Evolutionary conservation across 2,113 vertebrate genomes (phyloP).

Genomic region (Motacilla tschutschensis): DNA sequence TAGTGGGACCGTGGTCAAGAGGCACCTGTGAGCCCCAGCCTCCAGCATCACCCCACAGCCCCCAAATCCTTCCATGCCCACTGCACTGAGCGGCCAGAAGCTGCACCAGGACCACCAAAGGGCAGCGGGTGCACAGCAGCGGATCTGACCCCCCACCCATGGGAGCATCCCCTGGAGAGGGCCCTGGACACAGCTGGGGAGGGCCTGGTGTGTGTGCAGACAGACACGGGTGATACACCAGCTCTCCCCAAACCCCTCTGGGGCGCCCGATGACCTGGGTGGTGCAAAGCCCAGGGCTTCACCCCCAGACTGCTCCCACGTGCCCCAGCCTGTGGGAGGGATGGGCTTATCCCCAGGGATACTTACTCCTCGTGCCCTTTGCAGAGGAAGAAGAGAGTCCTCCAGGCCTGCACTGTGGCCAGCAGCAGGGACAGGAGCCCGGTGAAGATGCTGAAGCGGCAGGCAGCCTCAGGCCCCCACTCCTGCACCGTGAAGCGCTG

Average conservation of each 20-base stretch:
- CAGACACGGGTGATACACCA: fast-evolving
- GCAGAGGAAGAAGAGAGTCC: slow-evolving; percentile 92
- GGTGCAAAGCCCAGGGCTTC: neutral
- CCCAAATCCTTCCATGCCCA: neutral
- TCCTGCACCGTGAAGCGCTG: slow-evolving; percentile 95
- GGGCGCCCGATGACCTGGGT: neutral
- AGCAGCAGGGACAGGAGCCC: slow-evolving; percentile 89
- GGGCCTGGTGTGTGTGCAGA: neutral
- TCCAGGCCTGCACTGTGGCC: slow-evolving; percentile 92
- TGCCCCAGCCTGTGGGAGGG: neutral
- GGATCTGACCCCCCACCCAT: neutral
- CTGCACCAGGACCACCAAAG: neutral
- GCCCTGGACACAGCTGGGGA: neutral
- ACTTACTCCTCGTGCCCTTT: slow-evolving; percentile 97
- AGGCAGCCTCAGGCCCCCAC: slow-evolving; percentile 92
- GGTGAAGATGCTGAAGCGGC: slow-evolving; percentile 92
- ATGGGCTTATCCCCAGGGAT: neutral
- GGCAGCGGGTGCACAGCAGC: fast-evolving
- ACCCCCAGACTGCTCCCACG: neutral
- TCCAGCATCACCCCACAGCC: neutral
- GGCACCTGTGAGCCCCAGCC: neutral
- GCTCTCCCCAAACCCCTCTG: neutral
- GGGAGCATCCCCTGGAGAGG: fast-evolving
- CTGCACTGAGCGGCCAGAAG: neutral
- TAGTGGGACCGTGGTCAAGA: neutral